phyloP scores from a whole-genome alignment of 2,113 vertebrate genomes.

The Rhadina sibilatrix region DNA sequence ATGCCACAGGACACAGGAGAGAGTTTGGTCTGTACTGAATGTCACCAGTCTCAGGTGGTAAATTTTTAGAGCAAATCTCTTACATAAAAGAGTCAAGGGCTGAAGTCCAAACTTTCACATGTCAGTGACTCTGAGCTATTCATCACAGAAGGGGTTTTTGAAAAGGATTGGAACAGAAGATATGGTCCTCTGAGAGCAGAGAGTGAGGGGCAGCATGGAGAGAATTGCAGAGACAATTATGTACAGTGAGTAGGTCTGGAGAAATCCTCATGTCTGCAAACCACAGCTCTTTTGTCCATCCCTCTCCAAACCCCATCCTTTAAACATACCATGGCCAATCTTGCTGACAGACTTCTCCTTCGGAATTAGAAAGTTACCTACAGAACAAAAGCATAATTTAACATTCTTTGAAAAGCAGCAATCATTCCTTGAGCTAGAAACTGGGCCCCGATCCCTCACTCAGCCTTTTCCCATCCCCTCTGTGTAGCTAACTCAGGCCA shows the following conservation, averaged over 20 bases:
- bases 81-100: not conserved
- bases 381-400: not conserved
- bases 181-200: not conserved
- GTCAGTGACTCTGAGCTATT: not conserved
- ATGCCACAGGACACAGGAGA: fast-evolving
- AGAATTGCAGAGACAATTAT: not conserved
- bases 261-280: not conserved
- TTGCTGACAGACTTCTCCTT: slow-evolving; percentile 89
- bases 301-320: not conserved
- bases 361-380: slow-evolving; percentile 86
- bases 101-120: not conserved
- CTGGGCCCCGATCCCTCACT: not conserved
- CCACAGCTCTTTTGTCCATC: not conserved
- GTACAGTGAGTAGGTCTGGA: not conserved
- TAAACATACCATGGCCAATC: slow-evolving; percentile 88
- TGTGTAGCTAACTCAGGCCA: not conserved
- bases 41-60: not conserved
- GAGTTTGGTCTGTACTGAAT: not conserved
- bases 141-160: not conserved
- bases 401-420: not conserved
- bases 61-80: not conserved
- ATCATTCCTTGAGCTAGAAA: not conserved
- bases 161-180: not conserved
- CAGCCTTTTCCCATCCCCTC: not conserved
- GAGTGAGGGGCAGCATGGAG: not conserved